Base-by-base conservation (phyloP, 1,140 invertebrate genomes). In the Drosophila elegans region DNA sequence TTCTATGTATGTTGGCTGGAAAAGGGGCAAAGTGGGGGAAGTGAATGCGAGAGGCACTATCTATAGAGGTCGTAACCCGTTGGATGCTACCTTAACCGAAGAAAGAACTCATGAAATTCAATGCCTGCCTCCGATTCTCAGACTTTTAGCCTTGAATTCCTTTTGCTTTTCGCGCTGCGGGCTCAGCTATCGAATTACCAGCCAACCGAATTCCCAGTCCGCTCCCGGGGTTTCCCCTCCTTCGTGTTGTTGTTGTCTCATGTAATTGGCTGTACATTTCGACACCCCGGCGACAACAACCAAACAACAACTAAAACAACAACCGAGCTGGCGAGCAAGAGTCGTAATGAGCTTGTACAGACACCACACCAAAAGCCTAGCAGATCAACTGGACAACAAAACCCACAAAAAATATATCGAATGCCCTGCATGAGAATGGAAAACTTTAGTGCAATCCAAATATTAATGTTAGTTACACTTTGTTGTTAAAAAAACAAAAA, bases 181-280 rank as follows among this genome's bases (percentile, higher is more conserved):
- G 64, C 78, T 57, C 66, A 60, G 36, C 52, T 75, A 75, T 75
- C 72, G 71, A 75, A 75, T 74, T 74, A 71, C 67, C 52, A 71
- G 72, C 25, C 42, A 63, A 61, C 56, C 56, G 55, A 60, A 73
- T 73, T 48, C 59, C 44, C 71, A 53, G 48, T 46, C 32, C 7
- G 21, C 21, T 49, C 25, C 38, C 27, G 34, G 51, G 44, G 27
- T 13, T 45, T 49, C 45, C 36, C 46, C 13, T 42, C n/a, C 48
- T 52, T 16, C 27, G 34, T 60, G 41, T 56, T 57, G 79, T 66
- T 86, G 62, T 79, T 88, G 83, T 89, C 76, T 63, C 84, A 53
- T 88, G 83, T 88, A 88, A 89, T 89, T 88, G 84, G 83, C 84
- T 88, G 80, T 89, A 88, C 83, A 88, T 89, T 77, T 88, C 83